Percentiles rank a stretch among this genome's conserved stretches.
Evolutionary conservation across 2,888 invertebrate genomes (phyloP).

Genomic region (Synergus gifuensis): DNA sequence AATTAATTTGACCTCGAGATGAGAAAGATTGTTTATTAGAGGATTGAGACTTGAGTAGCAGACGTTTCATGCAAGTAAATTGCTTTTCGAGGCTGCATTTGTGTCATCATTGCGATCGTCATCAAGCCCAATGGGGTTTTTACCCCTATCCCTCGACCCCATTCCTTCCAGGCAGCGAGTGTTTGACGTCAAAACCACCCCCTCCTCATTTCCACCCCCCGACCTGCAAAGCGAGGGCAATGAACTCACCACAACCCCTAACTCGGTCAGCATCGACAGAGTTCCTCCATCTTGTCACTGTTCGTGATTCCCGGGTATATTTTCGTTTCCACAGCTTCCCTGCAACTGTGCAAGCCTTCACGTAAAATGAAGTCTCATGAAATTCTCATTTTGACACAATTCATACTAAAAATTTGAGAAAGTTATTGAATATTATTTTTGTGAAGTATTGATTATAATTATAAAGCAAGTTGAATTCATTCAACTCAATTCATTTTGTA

Average conservation of each 20-base stretch:
- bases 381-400: neutral
- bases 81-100: neutral
- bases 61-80: constrained; percentile 23
- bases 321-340: constrained; percentile 28
- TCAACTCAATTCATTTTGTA: too few species aligned
- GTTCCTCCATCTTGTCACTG: constrained; percentile 32
- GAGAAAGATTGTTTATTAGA: neutral
- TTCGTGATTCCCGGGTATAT: constrained; percentile 27
- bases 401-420: too few species aligned
- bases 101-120: constrained; percentile 30
- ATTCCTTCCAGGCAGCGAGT: constrained; percentile 54
- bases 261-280: constrained; percentile 74
- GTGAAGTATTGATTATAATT: too few species aligned
- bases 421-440: too few species aligned
- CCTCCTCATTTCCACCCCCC: constrained; percentile 54
- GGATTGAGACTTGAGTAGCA: neutral
- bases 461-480: too few species aligned
- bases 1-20: neutral
- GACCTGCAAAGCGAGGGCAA: constrained; percentile 62
- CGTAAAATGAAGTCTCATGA: constrained; percentile 1
- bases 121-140: constrained; percentile 54
- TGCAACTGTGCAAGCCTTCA: neutral
- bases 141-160: constrained; percentile 52
- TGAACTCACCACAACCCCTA: constrained; percentile 73
- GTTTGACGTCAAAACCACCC: constrained; percentile 58